Evolutionary conservation across 1,140 invertebrate genomes (phyloP), one percentile per base, ranked within the genome.

Genomic region (Drosophila ironensis): DNA sequence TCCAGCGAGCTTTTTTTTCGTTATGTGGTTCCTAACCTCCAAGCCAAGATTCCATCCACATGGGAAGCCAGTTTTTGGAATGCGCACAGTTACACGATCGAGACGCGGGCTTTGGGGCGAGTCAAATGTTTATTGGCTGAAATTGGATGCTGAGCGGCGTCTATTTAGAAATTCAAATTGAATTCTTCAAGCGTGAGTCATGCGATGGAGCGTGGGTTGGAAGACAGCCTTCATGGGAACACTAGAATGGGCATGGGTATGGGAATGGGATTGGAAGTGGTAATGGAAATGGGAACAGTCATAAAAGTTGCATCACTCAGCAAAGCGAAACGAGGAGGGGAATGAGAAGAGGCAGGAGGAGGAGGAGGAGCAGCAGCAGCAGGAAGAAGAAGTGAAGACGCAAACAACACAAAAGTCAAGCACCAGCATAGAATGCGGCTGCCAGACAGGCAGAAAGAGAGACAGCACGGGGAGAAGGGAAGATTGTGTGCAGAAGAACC

Each of bases 121-220:
- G 30, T 74, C 60, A 80, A 80, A 78, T 78, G 72, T 84, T 86
- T 78, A 84, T 86, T 84, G 70, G 80, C 71, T 86, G 70, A 78
- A 84, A 84, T 84, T 84, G 80, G 80, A 84, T 78, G 80, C 80
- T 86, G 38, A 40, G 17, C 33, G 59, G 75, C 74, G 64, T 78
- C 80, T 82, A 84, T 74, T 82, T 84, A 82, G 77, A 86, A 86
- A 86, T 86, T 86, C 74, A 86, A 86, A 86, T 86, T 86, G 53
- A 80, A 86, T 86, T 75, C 53, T 68, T 84, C 1, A 67, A 50
- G 66, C 71, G 66, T 86, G 80, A 86, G 80, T 86, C 80, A 86
- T 86, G 42, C 56, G n/a, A 48, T 25, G 19, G 54, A 78, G 63
- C 78, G 78, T 70, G 69, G 80, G 78, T 71, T 69, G 69, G 54